Percentiles rank a stretch among this genome's conserved stretches.
phyloP scores from a whole-genome alignment of 2,888 invertebrate genomes.

The Drepanosiphum platanoidis region DNA sequence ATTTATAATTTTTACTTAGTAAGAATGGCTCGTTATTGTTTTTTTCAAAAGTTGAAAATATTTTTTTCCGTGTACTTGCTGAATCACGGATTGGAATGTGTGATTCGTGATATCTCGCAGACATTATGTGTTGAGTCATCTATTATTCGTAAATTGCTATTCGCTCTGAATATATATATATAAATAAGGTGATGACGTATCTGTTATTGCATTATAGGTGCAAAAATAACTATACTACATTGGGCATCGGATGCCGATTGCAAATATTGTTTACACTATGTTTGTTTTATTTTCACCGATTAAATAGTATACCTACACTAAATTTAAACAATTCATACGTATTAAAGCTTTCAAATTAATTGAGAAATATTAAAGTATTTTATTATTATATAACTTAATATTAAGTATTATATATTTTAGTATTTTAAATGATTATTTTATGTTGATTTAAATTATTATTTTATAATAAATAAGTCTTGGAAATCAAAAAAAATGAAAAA shows the following conservation, averaged over 20 bases:
- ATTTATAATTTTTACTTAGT: too few species aligned
- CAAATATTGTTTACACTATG: not conserved
- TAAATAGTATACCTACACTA: not conserved
- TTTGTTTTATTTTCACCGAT: constrained; percentile 5
- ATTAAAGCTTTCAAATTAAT: not conserved
- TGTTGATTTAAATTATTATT: not conserved
- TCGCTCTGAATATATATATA: not conserved
- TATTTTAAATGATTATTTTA: not conserved
- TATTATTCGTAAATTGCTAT: constrained; percentile 27
- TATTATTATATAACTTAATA: too few species aligned
- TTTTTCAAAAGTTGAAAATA: not conserved
- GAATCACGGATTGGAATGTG: constrained; percentile 53
- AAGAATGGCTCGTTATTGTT: too few species aligned
- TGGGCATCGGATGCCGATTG: too few species aligned
- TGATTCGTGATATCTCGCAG: constrained; percentile 19
- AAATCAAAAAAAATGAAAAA: too few species aligned
- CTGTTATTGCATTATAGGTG: constrained; percentile 22
- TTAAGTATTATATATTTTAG: too few species aligned
- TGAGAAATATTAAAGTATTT: not conserved
- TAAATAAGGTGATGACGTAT: constrained; percentile 22
- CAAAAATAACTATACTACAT: constrained; percentile 11
- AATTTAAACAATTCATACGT: not conserved
- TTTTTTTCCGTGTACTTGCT: constrained; percentile 24
- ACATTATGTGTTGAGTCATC: constrained; percentile 54
- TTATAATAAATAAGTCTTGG: too few species aligned